Conservation (phyloP, 2,797 vertebrate genomes). For the Cirrhinus molitorella region DNA sequence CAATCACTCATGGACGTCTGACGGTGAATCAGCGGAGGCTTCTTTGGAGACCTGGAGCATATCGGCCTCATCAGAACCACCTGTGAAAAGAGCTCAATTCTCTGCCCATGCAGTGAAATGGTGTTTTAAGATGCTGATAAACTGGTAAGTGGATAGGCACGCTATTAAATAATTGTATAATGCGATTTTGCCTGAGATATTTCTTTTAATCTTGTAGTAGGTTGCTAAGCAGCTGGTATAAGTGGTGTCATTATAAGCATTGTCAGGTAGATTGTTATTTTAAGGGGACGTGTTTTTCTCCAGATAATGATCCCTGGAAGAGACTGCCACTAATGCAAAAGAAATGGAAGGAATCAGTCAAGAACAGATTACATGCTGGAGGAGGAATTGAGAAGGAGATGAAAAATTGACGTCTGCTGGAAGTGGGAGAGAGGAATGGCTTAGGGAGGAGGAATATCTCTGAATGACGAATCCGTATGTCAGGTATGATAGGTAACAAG, state of each 20-base stretch:
- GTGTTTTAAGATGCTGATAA: conserved; percentile 4
- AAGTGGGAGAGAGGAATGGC: conserved; percentile 17
- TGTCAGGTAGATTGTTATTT: conserved; percentile 34
- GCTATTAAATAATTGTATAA: neutral
- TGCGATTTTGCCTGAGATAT: neutral
- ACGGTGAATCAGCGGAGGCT: conserved; percentile 6
- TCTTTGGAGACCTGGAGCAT: neutral
- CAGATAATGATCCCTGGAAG: conserved; percentile 42
- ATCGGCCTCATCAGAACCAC: neutral
- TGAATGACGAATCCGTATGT: neutral
- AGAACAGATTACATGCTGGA: conserved; percentile 31
- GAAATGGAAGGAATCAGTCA: conserved; percentile 55
- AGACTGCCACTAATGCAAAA: conserved; percentile 54
- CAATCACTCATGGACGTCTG: conserved; percentile 19
- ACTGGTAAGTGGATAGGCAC: neutral
- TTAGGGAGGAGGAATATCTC: conserved; percentile 5
- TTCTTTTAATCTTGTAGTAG: conserved; percentile 3
- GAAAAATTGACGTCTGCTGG: conserved; percentile 21
- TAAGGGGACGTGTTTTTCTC: conserved; percentile 42
- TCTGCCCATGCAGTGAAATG: neutral
- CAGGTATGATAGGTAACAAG: neutral
- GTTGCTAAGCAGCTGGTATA: conserved; percentile 25
- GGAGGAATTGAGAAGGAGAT: conserved; percentile 41
- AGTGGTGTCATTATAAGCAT: conserved; percentile 38
- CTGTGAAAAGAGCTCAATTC: neutral